phyloP scores from a whole-genome alignment of 2,113 vertebrate genomes.

The Rhagologus leucostigma region DNA sequence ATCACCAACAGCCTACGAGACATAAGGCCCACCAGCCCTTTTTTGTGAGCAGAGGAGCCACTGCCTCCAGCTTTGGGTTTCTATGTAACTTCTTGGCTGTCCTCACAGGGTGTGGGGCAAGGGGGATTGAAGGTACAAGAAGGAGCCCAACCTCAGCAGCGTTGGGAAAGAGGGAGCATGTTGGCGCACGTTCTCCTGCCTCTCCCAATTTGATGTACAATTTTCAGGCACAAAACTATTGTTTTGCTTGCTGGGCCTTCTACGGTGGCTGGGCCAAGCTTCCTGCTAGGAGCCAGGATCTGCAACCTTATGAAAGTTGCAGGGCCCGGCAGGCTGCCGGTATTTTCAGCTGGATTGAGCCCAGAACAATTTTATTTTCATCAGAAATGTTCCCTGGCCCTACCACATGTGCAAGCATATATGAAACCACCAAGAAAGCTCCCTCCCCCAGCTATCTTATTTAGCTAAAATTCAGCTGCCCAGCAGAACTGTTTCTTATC shows the following conservation, averaged over 20 bases:
- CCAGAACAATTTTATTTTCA: conserved; percentile 67
- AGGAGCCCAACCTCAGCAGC: neutral
- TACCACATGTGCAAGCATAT: conserved; percentile 46
- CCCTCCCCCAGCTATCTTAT: conserved; percentile 57
- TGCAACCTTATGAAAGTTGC: conserved; percentile 55
- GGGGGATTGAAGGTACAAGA: neutral
- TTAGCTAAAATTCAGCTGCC: conserved; percentile 58
- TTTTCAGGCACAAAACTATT: conserved; percentile 8
- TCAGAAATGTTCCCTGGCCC: conserved; percentile 62
- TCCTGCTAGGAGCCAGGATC: conserved; percentile 51
- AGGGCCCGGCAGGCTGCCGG: conserved; percentile 43
- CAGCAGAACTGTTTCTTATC: conserved; percentile 59
- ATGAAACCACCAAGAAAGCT: conserved; percentile 64
- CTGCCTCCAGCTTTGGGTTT: neutral
- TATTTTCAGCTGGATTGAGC: conserved; percentile 51
- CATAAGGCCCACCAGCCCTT: neutral
- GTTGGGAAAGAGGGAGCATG: neutral
- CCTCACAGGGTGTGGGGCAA: neutral
- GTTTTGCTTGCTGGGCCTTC: conserved; percentile 38
- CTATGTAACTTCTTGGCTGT: neutral
- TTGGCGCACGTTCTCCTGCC: neutral
- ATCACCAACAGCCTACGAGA: neutral
- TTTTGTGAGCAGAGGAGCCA: neutral
- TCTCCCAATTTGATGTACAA: neutral
- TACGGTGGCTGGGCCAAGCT: neutral